Evolutionary conservation across 2,113 vertebrate genomes (phyloP).

Genomic region (Muscicapa adusta): DNA sequence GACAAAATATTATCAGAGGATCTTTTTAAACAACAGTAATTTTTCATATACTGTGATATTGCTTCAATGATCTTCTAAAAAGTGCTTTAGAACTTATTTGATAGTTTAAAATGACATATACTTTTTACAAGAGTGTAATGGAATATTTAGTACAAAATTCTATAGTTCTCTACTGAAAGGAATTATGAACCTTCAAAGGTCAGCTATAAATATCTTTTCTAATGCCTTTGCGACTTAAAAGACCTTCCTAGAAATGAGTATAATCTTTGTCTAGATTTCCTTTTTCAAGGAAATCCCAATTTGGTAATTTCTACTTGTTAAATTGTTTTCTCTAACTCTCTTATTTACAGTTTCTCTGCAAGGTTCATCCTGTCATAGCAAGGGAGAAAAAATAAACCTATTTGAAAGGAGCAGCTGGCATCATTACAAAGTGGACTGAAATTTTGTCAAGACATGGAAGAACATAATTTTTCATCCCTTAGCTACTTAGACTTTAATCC

Average conservation of each 20-base stretch:
- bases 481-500: not conserved
- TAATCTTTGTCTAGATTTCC: slow-evolving; percentile 32
- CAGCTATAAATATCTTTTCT: slow-evolving; percentile 71
- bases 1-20: not conserved
- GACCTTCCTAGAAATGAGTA: slow-evolving; percentile 48
- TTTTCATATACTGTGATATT: not conserved
- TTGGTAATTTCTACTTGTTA: not conserved
- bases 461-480: not conserved
- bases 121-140: not conserved
- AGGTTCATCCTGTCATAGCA: not conserved
- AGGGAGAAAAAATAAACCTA: not conserved
- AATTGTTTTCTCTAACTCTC: not conserved
- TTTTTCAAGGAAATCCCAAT: not conserved
- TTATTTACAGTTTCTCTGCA: not conserved
- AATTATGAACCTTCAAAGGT: slow-evolving; percentile 71
- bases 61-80: not conserved
- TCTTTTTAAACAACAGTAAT: not conserved
- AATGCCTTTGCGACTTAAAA: slow-evolving; percentile 43
- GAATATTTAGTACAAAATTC: slow-evolving; percentile 38
- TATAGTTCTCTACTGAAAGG: slow-evolving; percentile 11
- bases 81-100: not conserved
- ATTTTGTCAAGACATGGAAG: not conserved
- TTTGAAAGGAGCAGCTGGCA: not conserved
- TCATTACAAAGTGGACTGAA: not conserved
- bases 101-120: not conserved